Base-by-base conservation (phyloP, 2,888 invertebrate genomes). In the Drosophila kambysellisi region DNA sequence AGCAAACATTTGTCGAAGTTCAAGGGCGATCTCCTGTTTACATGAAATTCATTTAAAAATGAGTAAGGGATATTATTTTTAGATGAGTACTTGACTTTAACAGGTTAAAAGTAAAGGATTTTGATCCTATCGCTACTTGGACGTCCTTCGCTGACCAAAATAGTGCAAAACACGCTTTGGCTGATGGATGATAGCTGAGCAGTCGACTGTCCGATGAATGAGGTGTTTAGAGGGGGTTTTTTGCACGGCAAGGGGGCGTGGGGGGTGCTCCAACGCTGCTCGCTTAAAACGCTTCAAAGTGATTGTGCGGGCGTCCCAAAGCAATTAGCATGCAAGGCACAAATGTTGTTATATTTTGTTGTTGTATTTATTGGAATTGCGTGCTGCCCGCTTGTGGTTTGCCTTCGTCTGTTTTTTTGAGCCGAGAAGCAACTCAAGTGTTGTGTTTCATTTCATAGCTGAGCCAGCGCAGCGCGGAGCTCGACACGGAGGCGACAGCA, bases 401-500 rank as follows among this genome's bases (percentile, higher is more conserved):
- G 75, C 87, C 90, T 85, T 75, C 57, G 20, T 57, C 9, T 11
- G 11, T n/a, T 37, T 54, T 17, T 17, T 29, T 11, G 0, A 4
- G 17, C n/a, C 1, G 41, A 41, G 32, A 57, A 43, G 41, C 33
- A 51, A 67, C 32, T 69, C 56, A 59, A 70, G 29, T 72, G 70
- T 57, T 37, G 12, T 32, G 53, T 52, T 65, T 66, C 58, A 73
- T 74, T 82, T 82, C 82, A 56, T 81, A 84, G 84, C 52, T 68
- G 70, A 76, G 58, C 67, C 74, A 80, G 70, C 79, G 53, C 65
- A 58, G 63, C 54, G 69, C 66, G 61, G 76, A 81, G 79, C 76
- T 76, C 81, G 79, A 82, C 48, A 69, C 84, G 68, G 82, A 86
- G 86, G 82, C 92, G 80, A 79, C 76, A 82, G 64, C 91, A 89